Base-by-base conservation (phyloP, 2,113 vertebrate genomes). In the Chloropsis hardwickii region DNA sequence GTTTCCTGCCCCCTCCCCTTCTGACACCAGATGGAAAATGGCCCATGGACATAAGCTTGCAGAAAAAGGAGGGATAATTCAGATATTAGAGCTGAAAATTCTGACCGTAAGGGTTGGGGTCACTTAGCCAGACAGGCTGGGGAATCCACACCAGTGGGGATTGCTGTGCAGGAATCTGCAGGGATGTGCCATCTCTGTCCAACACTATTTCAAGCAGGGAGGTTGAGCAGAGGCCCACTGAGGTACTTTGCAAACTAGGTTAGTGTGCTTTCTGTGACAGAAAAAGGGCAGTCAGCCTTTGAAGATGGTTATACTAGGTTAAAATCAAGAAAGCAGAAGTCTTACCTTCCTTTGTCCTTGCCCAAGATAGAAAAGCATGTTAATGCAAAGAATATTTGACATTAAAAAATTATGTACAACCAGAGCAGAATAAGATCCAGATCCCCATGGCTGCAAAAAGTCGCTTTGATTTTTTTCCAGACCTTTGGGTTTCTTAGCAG, bases 321-420 rank as follows among this genome's bases (percentile, higher is more conserved):
- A 74, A 92, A 95, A 95, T 90, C 48, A 96, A 90, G 91, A 69
- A 92, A 83, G 69, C 64, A 84, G 85, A 88, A 76, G 81, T 77
- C 86, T 88, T 95, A 88, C 86, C 82, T 95, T 74, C 31, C 57
- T 95, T 91, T 77, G 50, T 71, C 92, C 74, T 81, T 85, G 83
- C 56, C 25, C 37, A 83, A 87, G 92, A 93, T 42, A 24, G 37
- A 91, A 93, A 88, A 95, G 86, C 61, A 64, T 81, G 73, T 88
- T 97, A 96, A 94, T 88, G 81, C 37, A 96, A 94, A 96, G 96
- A 97, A 74, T 86, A 88, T 62, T 70, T 82, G 93, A 94, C 94
- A 95, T 97, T 96, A 97, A 96, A 97, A 97, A 95, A 94, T 89
- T 88, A 97, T 94, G 86, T 96, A 95, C 54, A 95, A 87, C 77